Evolutionary conservation across 2,888 invertebrate species (phyloP).

Genomic region (Lepas anatifera): DNA sequence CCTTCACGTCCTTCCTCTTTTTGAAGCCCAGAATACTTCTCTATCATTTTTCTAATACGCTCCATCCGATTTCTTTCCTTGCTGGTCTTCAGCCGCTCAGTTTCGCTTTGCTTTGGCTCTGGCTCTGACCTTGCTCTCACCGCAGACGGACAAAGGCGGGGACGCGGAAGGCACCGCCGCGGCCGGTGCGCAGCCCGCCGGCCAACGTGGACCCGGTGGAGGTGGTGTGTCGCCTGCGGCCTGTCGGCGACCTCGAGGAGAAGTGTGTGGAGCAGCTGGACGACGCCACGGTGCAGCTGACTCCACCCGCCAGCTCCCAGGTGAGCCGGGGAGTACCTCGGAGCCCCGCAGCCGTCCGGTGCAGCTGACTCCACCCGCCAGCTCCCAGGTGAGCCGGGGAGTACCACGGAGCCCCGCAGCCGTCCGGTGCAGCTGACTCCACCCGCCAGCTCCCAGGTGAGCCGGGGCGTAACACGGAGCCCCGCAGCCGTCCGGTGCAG

Average conservation of each 20-base stretch:
- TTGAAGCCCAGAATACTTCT: no score
- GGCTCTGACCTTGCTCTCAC: neutral
- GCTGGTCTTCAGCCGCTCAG: no score
- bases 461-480: no score
- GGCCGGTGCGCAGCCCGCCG: neutral
- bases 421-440: conserved; percentile 20
- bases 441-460: neutral
- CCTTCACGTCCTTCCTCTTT: no score
- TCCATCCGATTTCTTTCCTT: no score
- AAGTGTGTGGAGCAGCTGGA: conserved; percentile 19
- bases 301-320: neutral
- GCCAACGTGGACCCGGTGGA: conserved; percentile 21
- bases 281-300: conserved; percentile 19
- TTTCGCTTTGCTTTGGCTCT: no score
- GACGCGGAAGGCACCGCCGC: neutral
- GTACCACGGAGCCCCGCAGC: no score
- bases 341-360: no score
- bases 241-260: conserved; percentile 15
- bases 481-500: no score
- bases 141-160: neutral
- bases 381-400: neutral
- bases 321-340: no score
- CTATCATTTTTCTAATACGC: no score
- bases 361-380: conserved; percentile 15
- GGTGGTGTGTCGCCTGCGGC: conserved; percentile 24